These are phyloP conservation scores for Colletes latitarsis DNA, from an alignment of 1,140 invertebrate species.

Conservation along the genomic window DNA sequence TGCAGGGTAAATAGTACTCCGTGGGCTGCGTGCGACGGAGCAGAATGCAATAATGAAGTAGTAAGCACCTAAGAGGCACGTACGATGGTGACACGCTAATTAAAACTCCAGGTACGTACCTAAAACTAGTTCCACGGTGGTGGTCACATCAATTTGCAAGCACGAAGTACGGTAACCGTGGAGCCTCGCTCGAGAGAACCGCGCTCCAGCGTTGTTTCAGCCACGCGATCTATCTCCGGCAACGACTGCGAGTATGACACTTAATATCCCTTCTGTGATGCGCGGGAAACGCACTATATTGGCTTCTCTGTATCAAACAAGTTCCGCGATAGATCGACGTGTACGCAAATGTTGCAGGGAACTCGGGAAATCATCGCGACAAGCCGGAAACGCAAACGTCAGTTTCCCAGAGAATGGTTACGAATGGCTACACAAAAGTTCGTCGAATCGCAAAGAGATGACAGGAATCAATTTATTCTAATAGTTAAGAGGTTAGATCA, in stretches of 20 bases:
- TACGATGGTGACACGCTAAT: slow-evolving; percentile 43
- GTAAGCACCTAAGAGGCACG: slow-evolving; percentile 30
- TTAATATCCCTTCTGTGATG: slow-evolving; percentile 50
- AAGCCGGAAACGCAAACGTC: too few species aligned
- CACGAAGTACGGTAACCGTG: neutral
- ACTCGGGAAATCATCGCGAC: slow-evolving; percentile 23
- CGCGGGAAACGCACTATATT: slow-evolving; percentile 5
- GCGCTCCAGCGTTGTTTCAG: slow-evolving; percentile 33
- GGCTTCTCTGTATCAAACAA: slow-evolving; percentile 48
- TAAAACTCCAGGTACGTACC: slow-evolving; percentile 29
- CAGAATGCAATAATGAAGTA: slow-evolving; percentile 46
- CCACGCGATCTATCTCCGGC: slow-evolving; percentile 27
- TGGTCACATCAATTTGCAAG: slow-evolving; percentile 21
- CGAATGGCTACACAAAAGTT: too few species aligned
- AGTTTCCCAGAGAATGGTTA: neutral
- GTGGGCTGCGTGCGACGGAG: slow-evolving; percentile 9
- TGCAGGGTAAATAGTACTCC: slow-evolving; percentile 12
- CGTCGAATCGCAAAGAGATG: too few species aligned
- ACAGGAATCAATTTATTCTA: too few species aligned
- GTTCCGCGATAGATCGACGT: slow-evolving; percentile 29
- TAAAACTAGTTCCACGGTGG: slow-evolving; percentile 24
- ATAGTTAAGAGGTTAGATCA: too few species aligned
- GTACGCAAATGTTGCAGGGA: neutral
- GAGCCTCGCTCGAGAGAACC: neutral
- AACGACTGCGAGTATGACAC: slow-evolving; percentile 42